phyloP scores from a whole-genome alignment of 2,888 invertebrate genomes.

The Hypomecis atomaria region DNA sequence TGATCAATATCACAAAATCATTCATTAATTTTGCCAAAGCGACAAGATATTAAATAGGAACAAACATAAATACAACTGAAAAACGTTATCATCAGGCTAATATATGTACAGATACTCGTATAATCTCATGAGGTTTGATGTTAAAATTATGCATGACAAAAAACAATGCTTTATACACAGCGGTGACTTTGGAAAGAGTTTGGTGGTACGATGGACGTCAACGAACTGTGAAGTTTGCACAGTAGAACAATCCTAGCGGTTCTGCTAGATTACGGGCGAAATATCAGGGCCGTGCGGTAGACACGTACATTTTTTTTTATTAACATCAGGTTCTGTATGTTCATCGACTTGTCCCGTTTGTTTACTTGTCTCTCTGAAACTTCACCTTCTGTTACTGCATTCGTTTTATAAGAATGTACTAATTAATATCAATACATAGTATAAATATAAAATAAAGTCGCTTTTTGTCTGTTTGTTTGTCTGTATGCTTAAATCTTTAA shows the following conservation, averaged over 20 bases:
- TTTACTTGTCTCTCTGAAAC: not conserved
- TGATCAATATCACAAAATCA: no score
- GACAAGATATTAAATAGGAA: no score
- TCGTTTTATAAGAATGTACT: not conserved
- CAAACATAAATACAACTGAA: no score
- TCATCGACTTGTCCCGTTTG: constrained; percentile 2
- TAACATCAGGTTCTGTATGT: not conserved
- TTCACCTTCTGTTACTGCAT: not conserved
- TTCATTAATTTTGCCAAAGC: no score
- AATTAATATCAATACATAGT: no score
- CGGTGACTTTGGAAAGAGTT: not conserved
- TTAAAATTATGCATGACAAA: no score
- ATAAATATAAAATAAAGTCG: no score
- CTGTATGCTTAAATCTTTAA: no score
- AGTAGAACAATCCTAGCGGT: constrained; percentile 7
- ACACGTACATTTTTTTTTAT: constrained; percentile 4
- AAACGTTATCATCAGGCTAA: no score
- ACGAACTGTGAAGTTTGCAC: not conserved
- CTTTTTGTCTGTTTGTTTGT: no score
- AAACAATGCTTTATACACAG: not conserved
- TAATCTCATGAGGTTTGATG: no score
- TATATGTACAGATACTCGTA: no score
- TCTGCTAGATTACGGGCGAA: constrained; percentile 2
- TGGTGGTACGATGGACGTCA: not conserved
- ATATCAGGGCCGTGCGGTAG: constrained; percentile 2